Conservation (phyloP, 2,888 invertebrate genomes). For the Coleophora flavipennella region DNA sequence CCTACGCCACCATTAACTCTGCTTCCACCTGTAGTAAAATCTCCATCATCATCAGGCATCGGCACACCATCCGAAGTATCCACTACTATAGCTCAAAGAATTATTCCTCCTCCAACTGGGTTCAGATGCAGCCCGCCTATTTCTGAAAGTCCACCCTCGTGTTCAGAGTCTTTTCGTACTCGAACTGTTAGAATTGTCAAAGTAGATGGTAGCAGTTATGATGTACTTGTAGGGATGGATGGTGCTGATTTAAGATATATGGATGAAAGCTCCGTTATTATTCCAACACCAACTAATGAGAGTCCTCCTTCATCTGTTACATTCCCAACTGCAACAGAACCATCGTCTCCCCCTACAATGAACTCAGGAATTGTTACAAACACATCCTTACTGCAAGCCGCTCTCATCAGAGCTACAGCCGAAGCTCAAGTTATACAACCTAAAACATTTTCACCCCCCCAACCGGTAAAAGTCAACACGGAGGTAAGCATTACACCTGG, state of each 20-base stretch:
- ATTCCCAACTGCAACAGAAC: constrained; percentile 73
- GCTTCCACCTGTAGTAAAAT: constrained; percentile 42
- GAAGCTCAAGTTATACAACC: constrained; percentile 61
- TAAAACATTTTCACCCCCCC: constrained; percentile 55
- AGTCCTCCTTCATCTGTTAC: constrained; percentile 80
- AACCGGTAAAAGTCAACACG: constrained; percentile 77
- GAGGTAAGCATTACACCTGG: constrained; percentile 78
- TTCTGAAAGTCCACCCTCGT: constrained; percentile 76
- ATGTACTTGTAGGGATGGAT: constrained; percentile 84
- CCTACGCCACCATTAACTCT: constrained; percentile 42
- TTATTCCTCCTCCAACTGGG: constrained; percentile 82
- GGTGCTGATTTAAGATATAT: constrained; percentile 90
- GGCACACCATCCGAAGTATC: constrained; percentile 62
- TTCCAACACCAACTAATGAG: constrained; percentile 85
- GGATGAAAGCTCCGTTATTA: constrained; percentile 91
- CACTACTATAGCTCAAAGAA: constrained; percentile 75
- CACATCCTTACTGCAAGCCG: constrained; percentile 81
- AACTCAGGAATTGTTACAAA: constrained; percentile 66
- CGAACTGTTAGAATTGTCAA: constrained; percentile 70
- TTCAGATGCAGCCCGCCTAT: constrained; percentile 79
- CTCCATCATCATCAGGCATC: constrained; percentile 54
- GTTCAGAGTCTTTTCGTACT: constrained; percentile 67
- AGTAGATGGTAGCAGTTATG: constrained; percentile 77
- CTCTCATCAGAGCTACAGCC: constrained; percentile 79
- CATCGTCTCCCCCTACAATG: constrained; percentile 73